A percentile compares a stretch with the other conserved stretches of the same genome.
Evolutionary conservation across 2,113 vertebrate genomes (phyloP).

Genomic region (Theristicus caerulescens): DNA sequence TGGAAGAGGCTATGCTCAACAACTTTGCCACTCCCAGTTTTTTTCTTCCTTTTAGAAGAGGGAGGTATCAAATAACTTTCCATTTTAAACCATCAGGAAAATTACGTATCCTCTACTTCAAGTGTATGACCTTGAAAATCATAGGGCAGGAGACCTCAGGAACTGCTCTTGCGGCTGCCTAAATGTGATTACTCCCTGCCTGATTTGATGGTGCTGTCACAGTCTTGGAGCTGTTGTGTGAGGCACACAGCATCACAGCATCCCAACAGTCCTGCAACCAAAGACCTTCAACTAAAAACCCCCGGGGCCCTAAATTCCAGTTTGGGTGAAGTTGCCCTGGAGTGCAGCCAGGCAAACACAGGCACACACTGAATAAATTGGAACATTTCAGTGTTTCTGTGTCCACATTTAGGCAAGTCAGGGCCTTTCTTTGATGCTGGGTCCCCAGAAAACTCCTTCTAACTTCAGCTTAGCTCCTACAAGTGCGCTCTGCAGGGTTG

Average conservation of each 20-base stretch:
- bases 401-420: neutral
- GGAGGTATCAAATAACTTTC: conserved; percentile 53
- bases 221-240: neutral
- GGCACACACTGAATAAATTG: neutral
- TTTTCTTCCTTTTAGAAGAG: neutral
- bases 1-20: conserved; percentile 17
- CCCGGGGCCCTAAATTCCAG: neutral
- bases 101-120: conserved; percentile 27
- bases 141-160: neutral
- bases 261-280: neutral
- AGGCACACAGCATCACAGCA: neutral
- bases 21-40: neutral
- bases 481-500: accelerated
- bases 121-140: conserved; percentile 9
- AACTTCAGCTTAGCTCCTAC: neutral
- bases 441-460: neutral
- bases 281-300: neutral
- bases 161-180: neutral
- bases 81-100: conserved; percentile 53
- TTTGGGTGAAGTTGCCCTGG: neutral
- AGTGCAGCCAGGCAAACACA: neutral
- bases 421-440: neutral
- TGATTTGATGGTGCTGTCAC: neutral
- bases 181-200: neutral
- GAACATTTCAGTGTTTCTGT: neutral